Base-by-base conservation (phyloP, 2,113 vertebrate species). In the Ivindomyrus marchei region DNA sequence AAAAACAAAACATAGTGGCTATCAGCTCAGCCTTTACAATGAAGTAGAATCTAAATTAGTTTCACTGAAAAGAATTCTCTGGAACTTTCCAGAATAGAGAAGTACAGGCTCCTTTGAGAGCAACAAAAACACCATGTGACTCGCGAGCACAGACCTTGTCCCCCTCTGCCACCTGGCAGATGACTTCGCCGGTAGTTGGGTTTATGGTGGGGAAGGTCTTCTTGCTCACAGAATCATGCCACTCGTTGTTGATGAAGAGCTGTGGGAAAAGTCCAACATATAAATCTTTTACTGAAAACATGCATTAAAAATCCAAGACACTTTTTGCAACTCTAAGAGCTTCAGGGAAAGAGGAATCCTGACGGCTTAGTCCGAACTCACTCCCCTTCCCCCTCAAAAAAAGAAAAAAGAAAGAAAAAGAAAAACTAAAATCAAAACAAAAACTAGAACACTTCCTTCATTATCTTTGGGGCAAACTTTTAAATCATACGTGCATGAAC, bases 211-310 rank as follows among this genome's bases (percentile, higher is more conserved):
- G 97, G 92, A 99, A 99, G 0, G 96, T 98, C 93, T 97, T 98
- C 93, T 97, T 97, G 91, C 96, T 98, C 88, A 93, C 77, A 0
- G 98, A 96, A 49, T 99, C 96, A 0, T 98, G 97, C 98, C 98
- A 99, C 36, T 98, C 95, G 0, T 99, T 99, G 92, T 98, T 97
- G 91, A 99, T 99, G 91, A 99, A 99, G 89, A 99, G 97, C 98
- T 99, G 94, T 10, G 92, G 90, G 0, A 92, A 91, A 9, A 88
- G 53, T 11, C 1, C 80, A 89, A 49, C n/a, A 21, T 70, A 19
- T 42, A 36, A 10, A 36, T 6, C 39, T n/a, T 45, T 45, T 66
- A 77, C 7, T 5, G 31, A 21, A 58, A 31, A 58, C 11, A 45
- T 21, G 58, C 58, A 27, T 62, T 62, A 62, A n/a, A n/a, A 62